Conservation (phyloP, 2,888 invertebrate species). For the Euspilapteryx auroguttella region DNA sequence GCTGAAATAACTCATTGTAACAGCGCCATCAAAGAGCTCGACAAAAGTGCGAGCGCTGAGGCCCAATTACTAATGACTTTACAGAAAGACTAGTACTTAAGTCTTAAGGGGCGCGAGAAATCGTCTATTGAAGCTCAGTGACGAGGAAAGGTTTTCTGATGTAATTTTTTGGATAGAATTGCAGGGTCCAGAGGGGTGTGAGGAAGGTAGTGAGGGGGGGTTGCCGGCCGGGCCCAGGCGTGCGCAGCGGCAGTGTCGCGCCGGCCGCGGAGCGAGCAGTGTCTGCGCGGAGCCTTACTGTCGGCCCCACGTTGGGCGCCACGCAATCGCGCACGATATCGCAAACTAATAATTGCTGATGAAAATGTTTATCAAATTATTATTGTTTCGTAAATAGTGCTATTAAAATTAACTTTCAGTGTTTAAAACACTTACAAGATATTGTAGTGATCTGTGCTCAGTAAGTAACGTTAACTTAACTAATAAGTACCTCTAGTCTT, state of each 20-base stretch:
- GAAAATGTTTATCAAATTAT: too few relatives aligned
- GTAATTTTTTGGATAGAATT: slow-evolving; percentile 46
- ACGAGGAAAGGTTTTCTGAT: slow-evolving; percentile 45
- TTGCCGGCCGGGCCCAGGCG: slow-evolving; percentile 43
- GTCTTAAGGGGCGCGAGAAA: slow-evolving; percentile 24
- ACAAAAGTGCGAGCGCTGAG: slow-evolving; percentile 26
- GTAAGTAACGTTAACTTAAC: too few relatives aligned
- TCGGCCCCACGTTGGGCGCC: slow-evolving; percentile 37
- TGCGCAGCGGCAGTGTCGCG: slow-evolving; percentile 46
- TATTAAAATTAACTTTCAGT: too few relatives aligned
- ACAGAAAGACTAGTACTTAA: slow-evolving; percentile 27
- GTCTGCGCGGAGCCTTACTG: slow-evolving; percentile 12
- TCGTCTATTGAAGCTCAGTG: slow-evolving; percentile 38
- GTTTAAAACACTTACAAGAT: too few relatives aligned
- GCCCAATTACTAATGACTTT: slow-evolving; percentile 34
- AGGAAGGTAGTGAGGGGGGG: slow-evolving; percentile 16
- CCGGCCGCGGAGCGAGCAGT: slow-evolving; percentile 16
- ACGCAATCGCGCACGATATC: slow-evolving; percentile 8
- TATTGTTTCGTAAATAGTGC: too few relatives aligned
- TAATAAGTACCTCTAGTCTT: too few relatives aligned
- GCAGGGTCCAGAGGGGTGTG: slow-evolving; percentile 17
- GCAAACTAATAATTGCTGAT: background rate
- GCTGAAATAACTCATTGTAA: slow-evolving; percentile 25
- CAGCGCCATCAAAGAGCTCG: slow-evolving; percentile 30
- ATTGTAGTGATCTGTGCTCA: too few relatives aligned